Base-by-base conservation (phyloP, 2,888 invertebrate genomes). In the Oconnorella tubifera region DNA sequence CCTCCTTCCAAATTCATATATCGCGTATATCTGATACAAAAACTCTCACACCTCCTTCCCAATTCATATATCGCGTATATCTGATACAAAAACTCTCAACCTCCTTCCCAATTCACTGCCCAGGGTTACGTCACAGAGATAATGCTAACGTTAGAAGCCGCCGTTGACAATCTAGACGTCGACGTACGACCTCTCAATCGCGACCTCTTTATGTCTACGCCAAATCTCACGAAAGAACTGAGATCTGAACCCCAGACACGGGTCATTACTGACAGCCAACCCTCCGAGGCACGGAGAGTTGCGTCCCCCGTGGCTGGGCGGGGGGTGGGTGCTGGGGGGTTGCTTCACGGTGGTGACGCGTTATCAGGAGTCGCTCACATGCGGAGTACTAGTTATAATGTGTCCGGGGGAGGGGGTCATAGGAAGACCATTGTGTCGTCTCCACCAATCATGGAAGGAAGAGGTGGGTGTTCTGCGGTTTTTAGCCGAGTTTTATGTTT, bases 51-150 rank as follows among this genome's bases (percentile, higher is more conserved):
- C n/a, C n/a, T n/a, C n/a, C n/a, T n/a, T n/a, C n/a, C n/a, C n/a
- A n/a, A n/a, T n/a, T n/a, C n/a, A n/a, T n/a, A n/a, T n/a, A n/a
- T n/a, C n/a, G n/a, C n/a, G n/a, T n/a, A n/a, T n/a, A n/a, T n/a
- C n/a, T n/a, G n/a, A n/a, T n/a, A n/a, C n/a, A n/a, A n/a, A n/a
- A n/a, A n/a, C n/a, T n/a, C n/a, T n/a, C n/a, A n/a, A n/a, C n/a
- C n/a, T n/a, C n/a, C n/a, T n/a, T n/a, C n/a, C n/a, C n/a, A n/a
- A n/a, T n/a, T n/a, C n/a, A n/a, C n/a, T n/a, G n/a, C n/a, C n/a
- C 75, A 86, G 86, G 97, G 98, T 66, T 99, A 99, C 83, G 98
- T 99, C 1, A 98, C 97, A 0, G 98, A 99, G 81, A 85, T 99
- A 14, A 87, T 99, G 70, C 85, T 99, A 50, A 99, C 98, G 0